phyloP scores from a whole-genome alignment of 2,113 vertebrate species.

The Callocephalon fimbriatum region DNA sequence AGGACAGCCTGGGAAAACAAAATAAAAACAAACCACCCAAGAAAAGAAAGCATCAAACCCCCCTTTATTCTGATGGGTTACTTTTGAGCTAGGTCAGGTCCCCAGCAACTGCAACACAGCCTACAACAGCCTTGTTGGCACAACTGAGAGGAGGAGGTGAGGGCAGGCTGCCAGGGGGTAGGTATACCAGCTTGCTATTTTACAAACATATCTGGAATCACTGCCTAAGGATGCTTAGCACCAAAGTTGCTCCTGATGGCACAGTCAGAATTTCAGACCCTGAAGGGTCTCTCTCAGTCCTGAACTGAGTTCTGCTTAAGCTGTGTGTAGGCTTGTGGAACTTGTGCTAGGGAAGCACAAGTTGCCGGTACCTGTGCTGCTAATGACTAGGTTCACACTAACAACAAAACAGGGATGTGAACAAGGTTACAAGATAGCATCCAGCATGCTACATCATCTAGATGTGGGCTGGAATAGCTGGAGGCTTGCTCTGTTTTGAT shows the following conservation, averaged over 20 bases:
- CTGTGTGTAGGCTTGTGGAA: background rate
- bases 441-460: background rate
- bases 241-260: background rate
- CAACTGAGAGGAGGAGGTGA: background rate
- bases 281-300: background rate
- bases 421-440: accelerated
- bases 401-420: accelerated
- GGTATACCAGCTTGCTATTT: background rate
- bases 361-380: background rate
- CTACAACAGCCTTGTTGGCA: background rate
- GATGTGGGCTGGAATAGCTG: background rate
- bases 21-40: background rate
- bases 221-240: background rate
- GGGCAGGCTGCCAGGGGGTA: background rate
- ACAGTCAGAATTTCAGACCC: background rate
- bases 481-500: background rate
- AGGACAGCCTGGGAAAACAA: background rate
- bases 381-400: background rate
- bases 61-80: background rate
- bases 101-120: background rate
- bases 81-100: background rate
- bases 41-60: background rate
- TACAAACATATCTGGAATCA: background rate
- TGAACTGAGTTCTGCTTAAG: background rate
- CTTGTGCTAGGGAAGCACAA: background rate